These are phyloP conservation scores for Microcaecilia unicolor DNA, from an alignment of 2,797 vertebrate genomes.

Conservation along the genomic window DNA sequence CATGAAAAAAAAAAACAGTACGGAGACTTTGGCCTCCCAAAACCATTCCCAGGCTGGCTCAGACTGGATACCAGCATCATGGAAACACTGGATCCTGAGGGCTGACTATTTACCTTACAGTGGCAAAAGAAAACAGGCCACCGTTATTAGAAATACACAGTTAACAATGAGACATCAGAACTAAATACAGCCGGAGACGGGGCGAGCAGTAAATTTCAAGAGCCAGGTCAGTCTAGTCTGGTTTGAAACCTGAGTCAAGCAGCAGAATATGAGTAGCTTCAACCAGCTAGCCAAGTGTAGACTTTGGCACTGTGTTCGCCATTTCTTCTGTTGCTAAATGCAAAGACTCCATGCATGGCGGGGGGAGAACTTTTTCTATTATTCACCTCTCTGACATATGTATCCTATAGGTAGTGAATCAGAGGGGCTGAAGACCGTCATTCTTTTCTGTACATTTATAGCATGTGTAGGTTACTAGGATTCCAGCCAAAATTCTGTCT, in stretches of 20 bases:
- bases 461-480: too few species aligned
- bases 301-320: constrained; percentile 67
- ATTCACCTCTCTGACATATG: constrained; percentile 70
- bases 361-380: constrained; percentile 84
- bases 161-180: constrained; percentile 62
- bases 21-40: not conserved
- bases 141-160: constrained; percentile 54
- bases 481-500: too few species aligned
- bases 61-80: constrained; percentile 23
- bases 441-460: too few species aligned
- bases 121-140: constrained; percentile 55
- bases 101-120: constrained; percentile 33
- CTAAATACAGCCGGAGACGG: constrained; percentile 62
- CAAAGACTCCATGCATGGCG: constrained; percentile 51
- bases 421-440: too few species aligned
- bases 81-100: constrained; percentile 41
- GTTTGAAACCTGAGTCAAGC: constrained; percentile 71
- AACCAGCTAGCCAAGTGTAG: constrained; percentile 80
- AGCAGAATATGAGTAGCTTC: constrained; percentile 71
- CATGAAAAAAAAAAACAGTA: too few species aligned
- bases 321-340: constrained; percentile 57
- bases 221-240: constrained; percentile 61
- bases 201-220: constrained; percentile 65
- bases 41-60: constrained; percentile 5
- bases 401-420: too few species aligned